These are phyloP conservation scores for Drosophila nr. fundita DNA, from an alignment of 2,888 invertebrate species.

Conservation along the genomic window DNA sequence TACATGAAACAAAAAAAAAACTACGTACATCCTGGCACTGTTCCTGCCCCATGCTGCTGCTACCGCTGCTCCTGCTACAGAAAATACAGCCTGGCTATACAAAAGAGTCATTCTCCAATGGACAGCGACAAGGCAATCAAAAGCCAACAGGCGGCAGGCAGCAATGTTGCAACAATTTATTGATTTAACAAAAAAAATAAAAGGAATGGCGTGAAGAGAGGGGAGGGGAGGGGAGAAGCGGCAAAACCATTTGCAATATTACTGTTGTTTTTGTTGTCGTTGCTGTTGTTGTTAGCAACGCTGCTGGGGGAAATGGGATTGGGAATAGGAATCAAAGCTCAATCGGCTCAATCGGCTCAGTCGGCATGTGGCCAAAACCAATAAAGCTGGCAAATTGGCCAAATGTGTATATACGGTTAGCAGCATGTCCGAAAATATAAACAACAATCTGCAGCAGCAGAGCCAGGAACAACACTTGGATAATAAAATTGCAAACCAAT, in stretches of 20 bases:
- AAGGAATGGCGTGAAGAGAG: not conserved
- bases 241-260: conserved; percentile 58
- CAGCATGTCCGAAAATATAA: conserved; percentile 62
- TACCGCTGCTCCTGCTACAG: not conserved
- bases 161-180: conserved; percentile 67
- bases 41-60: not conserved
- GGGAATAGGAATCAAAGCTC: conserved; percentile 62
- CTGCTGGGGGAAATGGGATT: conserved; percentile 54
- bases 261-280: conserved; percentile 18
- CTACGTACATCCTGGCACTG: conserved; percentile 33
- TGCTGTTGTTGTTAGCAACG: conserved; percentile 35
- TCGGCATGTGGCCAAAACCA: conserved; percentile 70
- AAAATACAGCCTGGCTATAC: conserved; percentile 18
- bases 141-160: conserved; percentile 47
- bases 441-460: conserved; percentile 54
- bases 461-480: conserved; percentile 8
- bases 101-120: conserved; percentile 44
- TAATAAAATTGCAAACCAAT: conserved; percentile 46
- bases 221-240: conserved; percentile 27
- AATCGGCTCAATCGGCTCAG: conserved; percentile 65
- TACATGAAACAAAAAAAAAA: conserved; percentile 51
- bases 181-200: conserved; percentile 61
- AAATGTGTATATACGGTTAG: conserved; percentile 64
- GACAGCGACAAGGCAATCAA: conserved; percentile 63
- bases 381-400: conserved; percentile 71